Conservation (phyloP, 2,888 invertebrate species). For the Teleiodes luculella region DNA sequence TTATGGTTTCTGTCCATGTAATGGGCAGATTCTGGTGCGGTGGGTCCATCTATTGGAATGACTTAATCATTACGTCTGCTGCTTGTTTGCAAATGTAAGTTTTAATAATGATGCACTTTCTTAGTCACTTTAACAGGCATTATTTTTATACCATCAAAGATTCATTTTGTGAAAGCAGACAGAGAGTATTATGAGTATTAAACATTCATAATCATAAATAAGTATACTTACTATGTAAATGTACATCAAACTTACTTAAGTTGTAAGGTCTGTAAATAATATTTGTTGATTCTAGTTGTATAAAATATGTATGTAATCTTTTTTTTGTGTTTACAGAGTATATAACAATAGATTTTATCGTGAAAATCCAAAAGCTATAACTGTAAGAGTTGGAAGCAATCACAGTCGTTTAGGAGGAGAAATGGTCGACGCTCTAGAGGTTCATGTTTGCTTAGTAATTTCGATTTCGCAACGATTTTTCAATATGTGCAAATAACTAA, state of each 20-base stretch:
- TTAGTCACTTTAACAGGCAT: too few relatives aligned
- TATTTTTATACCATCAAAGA: too few relatives aligned
- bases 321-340: conserved; percentile 38
- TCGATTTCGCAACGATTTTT: too few relatives aligned
- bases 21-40: conserved; percentile 70
- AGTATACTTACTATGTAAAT: too few relatives aligned
- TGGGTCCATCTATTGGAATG: conserved; percentile 53
- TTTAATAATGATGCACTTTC: background rate
- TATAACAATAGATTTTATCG: conserved; percentile 68
- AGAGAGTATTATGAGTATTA: too few relatives aligned
- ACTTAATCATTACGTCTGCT: conserved; percentile 60
- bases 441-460: conserved; percentile 21
- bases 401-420: conserved; percentile 67
- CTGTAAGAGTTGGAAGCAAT: conserved; percentile 62
- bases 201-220: too few relatives aligned
- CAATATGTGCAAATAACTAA: too few relatives aligned
- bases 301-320: too few relatives aligned
- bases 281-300: too few relatives aligned
- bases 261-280: too few relatives aligned
- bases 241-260: too few relatives aligned
- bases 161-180: too few relatives aligned
- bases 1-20: conserved; percentile 63
- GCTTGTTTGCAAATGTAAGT: conserved; percentile 66
- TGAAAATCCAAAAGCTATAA: conserved; percentile 56
- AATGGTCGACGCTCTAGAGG: conserved; percentile 56